Evolutionary conservation across 2,113 vertebrate genomes (phyloP), one percentile per base, ranked within the genome.

Genomic region (Oplegnathus fasciatus): DNA sequence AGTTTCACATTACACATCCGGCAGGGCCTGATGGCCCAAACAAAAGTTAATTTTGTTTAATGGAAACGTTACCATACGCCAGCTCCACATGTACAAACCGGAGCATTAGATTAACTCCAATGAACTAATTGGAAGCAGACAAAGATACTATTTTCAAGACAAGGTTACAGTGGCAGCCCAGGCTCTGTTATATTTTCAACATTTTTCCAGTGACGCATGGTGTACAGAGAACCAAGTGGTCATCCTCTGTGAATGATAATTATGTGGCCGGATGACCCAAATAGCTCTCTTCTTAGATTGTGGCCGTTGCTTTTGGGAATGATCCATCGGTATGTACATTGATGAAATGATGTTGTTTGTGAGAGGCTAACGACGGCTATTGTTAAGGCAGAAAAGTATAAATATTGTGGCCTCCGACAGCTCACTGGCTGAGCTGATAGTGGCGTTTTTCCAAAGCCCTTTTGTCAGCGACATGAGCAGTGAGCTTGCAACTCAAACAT

Each of bases 121-220:
- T 94, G 93, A 93, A 93, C 93, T 96, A 96, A 96, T 95, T 95
- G 95, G 95, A 96, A 96, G 93, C 96, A 96, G 96, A 93, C 94
- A 94, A 86, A 79, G 52, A 86, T 89, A 74, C 93, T 91, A 85
- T 89, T 94, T 90, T 85, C 83, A 83, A 77, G 73, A 85, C 75
- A 83, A 85, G 82, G 86, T 88, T 93, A 89, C 93, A 93, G 91
- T 85, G 72, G 82, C 80, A 90, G 81, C 70, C 64, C 71, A 40
- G 75, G 61, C 86, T 95, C 81, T 60, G 87, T 88, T 86, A 62
- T 87, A 89, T 93, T 88, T 89, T 94, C 81, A 48, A 82, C 83
- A 82, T 92, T 90, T 93, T 90, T 85, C 86, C 87, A 91, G 71
- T 87, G 82, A 87, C 78, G 78, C 80, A 84, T 82, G 87, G 85